These are phyloP conservation scores for Nothobranchius kuhntae DNA, from an alignment of 2,113 vertebrate genomes.

Conservation along the genomic window DNA sequence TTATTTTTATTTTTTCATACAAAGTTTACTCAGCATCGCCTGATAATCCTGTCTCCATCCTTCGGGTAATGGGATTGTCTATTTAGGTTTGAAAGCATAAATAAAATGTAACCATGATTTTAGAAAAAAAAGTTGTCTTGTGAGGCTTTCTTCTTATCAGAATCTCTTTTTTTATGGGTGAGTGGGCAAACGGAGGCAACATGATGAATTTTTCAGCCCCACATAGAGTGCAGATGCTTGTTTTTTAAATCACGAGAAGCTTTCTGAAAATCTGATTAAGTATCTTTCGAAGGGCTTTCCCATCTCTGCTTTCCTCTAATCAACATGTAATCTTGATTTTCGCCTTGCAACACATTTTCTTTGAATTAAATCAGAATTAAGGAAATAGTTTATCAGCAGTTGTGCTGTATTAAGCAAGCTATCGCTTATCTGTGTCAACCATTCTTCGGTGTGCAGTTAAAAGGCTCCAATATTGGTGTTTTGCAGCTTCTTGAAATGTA, in stretches of 20 bases:
- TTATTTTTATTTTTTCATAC: conserved; percentile 75
- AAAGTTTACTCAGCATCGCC: conserved; percentile 71
- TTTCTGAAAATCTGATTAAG: conserved; percentile 37
- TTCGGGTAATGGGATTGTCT: conserved; percentile 75
- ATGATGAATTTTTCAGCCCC: conserved; percentile 38
- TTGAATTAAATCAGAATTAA: conserved; percentile 52
- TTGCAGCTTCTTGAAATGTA: conserved; percentile 42
- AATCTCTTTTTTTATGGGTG: conserved; percentile 18
- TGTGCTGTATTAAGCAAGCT: conserved; percentile 17
- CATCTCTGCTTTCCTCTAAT: conserved; percentile 29
- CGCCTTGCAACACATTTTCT: conserved; percentile 32
- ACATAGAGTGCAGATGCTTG: conserved; percentile 36
- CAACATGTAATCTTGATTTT: conserved; percentile 49
- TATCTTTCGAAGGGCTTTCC: conserved; percentile 28
- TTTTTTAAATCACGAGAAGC: conserved; percentile 30
- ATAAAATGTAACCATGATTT: conserved; percentile 79
- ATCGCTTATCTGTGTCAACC: conserved; percentile 51
- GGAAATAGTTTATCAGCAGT: conserved; percentile 14
- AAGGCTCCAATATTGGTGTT: conserved; percentile 36
- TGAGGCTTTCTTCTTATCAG: conserved; percentile 37
- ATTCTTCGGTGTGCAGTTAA: conserved; percentile 40
- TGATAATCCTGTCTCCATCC: conserved; percentile 73
- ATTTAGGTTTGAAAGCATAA: conserved; percentile 79
- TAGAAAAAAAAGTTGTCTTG: conserved; percentile 61
- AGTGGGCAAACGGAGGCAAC: conserved; percentile 19